These are phyloP conservation scores for Paratilapia polleni DNA, from an alignment of 2,113 vertebrate species.

Conservation along the genomic window DNA sequence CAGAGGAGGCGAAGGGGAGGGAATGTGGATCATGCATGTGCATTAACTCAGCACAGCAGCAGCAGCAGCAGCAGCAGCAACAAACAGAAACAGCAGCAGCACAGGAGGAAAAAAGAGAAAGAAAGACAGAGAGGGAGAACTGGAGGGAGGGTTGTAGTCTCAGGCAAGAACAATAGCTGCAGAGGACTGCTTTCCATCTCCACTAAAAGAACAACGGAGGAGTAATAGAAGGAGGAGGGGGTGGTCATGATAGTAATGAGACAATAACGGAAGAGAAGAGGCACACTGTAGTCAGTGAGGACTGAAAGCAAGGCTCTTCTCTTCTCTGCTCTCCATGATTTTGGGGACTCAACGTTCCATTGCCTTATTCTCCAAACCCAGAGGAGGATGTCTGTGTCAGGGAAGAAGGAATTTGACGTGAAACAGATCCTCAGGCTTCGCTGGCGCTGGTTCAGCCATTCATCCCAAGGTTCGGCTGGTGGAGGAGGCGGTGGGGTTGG, in stretches of 20 bases:
- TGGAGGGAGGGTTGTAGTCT: slow-evolving; percentile 74
- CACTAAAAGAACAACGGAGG: slow-evolving; percentile 74
- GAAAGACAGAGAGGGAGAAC: slow-evolving; percentile 70
- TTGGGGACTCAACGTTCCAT: slow-evolving; percentile 66
- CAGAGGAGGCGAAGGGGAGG: slow-evolving; percentile 70
- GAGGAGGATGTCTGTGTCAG: slow-evolving; percentile 90
- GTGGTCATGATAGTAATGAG: slow-evolving; percentile 68
- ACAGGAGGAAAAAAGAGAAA: slow-evolving; percentile 63
- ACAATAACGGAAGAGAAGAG: slow-evolving; percentile 68
- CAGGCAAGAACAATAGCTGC: slow-evolving; percentile 79
- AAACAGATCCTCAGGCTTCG: slow-evolving; percentile 97
- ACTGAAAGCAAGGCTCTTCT: slow-evolving; percentile 70
- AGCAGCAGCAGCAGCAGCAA: slow-evolving; percentile 72
- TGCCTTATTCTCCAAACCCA: slow-evolving; percentile 71
- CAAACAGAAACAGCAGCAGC: slow-evolving; percentile 72
- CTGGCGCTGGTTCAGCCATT: slow-evolving; percentile 98
- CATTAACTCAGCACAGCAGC: slow-evolving; percentile 76
- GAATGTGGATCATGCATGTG: slow-evolving; percentile 82
- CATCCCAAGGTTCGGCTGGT: slow-evolving; percentile 87
- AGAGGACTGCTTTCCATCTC: slow-evolving; percentile 73
- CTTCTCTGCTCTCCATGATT: slow-evolving; percentile 75
- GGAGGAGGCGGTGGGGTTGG: slow-evolving; percentile 66
- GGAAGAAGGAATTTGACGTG: slow-evolving; percentile 97
- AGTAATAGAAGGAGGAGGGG: slow-evolving; percentile 61
- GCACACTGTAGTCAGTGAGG: slow-evolving; percentile 57